Base-by-base conservation (phyloP, 2,888 invertebrate species). In the Cerceris ruficornis region DNA sequence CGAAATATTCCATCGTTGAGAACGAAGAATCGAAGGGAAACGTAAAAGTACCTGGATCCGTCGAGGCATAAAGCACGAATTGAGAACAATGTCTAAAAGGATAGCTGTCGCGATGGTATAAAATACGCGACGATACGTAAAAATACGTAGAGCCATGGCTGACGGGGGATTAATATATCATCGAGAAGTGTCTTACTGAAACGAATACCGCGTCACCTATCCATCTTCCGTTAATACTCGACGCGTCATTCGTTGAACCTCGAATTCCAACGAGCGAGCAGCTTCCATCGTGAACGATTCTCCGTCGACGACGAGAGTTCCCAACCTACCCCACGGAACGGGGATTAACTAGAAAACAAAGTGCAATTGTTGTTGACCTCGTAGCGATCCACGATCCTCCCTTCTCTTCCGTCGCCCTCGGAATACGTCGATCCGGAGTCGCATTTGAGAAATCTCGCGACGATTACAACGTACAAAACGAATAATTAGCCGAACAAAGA, bases 401-500 rank as follows among this genome's bases (percentile, higher is more conserved):
- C 46, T 46, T 11, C 11, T n/a, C 6, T n/a, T 50, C 50, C 13
- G 0, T 1, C n/a, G 5, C n/a, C 13, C 66, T 41, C 41, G 14
- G 9, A 15, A 52, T 46, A 55, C 59, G 60, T 69, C 69, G 42
- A 57, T 74, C 68, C 70, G 58, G 41, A 59, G 81, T 70, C 80
- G 74, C 75, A 83, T 87, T 88, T 84, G 85, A 85, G 88, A 88
- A 88, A 91, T 90, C 88, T 86, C 87, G 86, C 65, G 86, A 77
- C 86, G 87, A 88, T 90, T 89, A 88, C 85, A 88, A 83, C 42
- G 70, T 69, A 89, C 89, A 89, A 89, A 90, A 89, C 89, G 89
- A 89, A 92, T 91, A 92, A 91, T 91, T 91, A 91, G 89, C 86
- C 83, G 86, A 82, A 90, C 90, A 90, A 91, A 82, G 89, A 81